Conservation (phyloP, 2,888 invertebrate genomes). For the Perdita meconis region DNA sequence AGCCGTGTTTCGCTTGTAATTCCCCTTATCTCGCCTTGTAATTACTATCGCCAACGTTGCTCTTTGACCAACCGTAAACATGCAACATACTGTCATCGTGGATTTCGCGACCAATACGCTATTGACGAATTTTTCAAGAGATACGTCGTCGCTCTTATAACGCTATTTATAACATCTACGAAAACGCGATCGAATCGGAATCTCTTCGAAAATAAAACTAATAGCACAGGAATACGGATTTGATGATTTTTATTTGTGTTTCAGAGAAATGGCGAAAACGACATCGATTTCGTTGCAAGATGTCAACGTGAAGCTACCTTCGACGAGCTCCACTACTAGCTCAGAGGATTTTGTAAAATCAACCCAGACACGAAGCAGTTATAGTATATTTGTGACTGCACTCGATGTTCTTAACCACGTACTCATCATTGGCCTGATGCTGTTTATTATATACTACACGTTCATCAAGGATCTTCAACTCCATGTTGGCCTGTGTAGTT, state of each 20-base stretch:
- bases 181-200: too few relatives aligned
- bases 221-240: neutral
- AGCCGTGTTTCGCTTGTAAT: constrained; percentile 29
- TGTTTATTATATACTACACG: constrained; percentile 62
- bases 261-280: constrained; percentile 18
- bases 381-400: neutral
- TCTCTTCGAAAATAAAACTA: too few relatives aligned
- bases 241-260: neutral
- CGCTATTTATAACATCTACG: too few relatives aligned
- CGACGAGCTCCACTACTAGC: neutral
- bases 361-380: neutral
- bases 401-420: constrained; percentile 63
- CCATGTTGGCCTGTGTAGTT: constrained; percentile 69
- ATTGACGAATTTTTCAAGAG: neutral
- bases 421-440: constrained; percentile 65
- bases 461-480: constrained; percentile 43
- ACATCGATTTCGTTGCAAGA: neutral
- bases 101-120: neutral
- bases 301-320: neutral
- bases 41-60: constrained; percentile 22
- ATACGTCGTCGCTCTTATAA: neutral
- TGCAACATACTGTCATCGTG: constrained; percentile 2
- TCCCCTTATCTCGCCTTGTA: constrained; percentile 41
- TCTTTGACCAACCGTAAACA: constrained; percentile 23
- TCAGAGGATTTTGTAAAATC: neutral